Percentiles rank a stretch among this genome's conserved stretches.
phyloP scores from a whole-genome alignment of 2,797 vertebrate species.

The Agapornis canus region DNA sequence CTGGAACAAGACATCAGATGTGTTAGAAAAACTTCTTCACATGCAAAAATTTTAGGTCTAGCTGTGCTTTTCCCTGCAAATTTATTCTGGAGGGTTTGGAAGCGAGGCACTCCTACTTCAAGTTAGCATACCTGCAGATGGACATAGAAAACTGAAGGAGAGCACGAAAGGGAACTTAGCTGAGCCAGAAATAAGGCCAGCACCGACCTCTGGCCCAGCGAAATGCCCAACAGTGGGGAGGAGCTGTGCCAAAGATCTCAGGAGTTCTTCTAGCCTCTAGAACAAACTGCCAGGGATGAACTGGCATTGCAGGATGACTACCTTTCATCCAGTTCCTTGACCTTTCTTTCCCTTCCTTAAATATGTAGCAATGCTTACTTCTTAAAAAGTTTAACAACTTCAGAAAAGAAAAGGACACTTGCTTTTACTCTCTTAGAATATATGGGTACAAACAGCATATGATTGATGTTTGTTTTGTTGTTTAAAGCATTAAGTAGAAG shows the following conservation, averaged over 20 bases:
- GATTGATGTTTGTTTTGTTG: background rate
- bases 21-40: background rate
- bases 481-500: background rate
- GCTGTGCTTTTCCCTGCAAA: background rate
- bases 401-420: background rate
- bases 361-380: background rate
- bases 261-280: background rate
- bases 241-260: background rate
- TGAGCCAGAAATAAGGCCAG: background rate
- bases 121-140: background rate
- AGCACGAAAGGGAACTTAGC: background rate
- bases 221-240: background rate
- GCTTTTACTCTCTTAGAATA: background rate
- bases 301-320: background rate
- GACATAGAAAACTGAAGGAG: background rate
- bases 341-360: background rate
- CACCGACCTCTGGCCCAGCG: background rate
- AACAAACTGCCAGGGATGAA: background rate
- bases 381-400: background rate
- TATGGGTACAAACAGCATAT: background rate
- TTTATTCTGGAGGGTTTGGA: background rate
- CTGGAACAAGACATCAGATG: background rate
- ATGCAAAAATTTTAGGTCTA: background rate
- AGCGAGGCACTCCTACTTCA: background rate
- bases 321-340: background rate